Conservation (phyloP, 1,140 invertebrate species). For the Brachionus manjavacas region DNA sequence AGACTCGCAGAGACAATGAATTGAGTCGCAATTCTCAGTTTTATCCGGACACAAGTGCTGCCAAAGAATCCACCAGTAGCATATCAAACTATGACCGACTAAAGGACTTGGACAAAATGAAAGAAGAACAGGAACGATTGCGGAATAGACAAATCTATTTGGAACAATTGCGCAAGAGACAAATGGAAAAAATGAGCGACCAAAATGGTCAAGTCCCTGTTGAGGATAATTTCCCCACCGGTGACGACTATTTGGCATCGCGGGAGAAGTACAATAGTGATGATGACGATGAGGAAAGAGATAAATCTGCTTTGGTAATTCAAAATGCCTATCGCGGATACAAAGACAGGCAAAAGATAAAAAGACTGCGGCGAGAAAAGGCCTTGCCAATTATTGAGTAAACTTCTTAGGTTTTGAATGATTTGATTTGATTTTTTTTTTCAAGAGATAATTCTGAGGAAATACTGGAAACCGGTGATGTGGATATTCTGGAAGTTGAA, state of each 20-base stretch:
- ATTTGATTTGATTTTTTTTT: not conserved
- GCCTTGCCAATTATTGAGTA: not conserved
- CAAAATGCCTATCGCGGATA: conserved; percentile 12
- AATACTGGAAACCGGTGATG: not conserved
- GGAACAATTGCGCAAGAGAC: conserved; percentile 27
- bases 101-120: conserved; percentile 33
- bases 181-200: conserved; percentile 4
- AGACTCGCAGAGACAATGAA: not conserved
- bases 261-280: not conserved
- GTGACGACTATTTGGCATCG: not conserved
- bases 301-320: not conserved
- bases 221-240: not conserved
- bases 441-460: not conserved
- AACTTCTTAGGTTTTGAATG: not conserved
- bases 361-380: not conserved
- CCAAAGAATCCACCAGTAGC: not conserved
- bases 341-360: not conserved
- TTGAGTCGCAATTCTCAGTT: not conserved
- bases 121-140: conserved; percentile 40
- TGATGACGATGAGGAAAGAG: not conserved
- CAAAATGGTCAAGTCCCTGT: not conserved
- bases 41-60: not conserved
- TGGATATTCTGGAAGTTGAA: not conserved
- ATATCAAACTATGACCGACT: not conserved
- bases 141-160: conserved; percentile 21